Base-by-base conservation (phyloP, 2,888 invertebrate species). In the Platycheirus rosarum region DNA sequence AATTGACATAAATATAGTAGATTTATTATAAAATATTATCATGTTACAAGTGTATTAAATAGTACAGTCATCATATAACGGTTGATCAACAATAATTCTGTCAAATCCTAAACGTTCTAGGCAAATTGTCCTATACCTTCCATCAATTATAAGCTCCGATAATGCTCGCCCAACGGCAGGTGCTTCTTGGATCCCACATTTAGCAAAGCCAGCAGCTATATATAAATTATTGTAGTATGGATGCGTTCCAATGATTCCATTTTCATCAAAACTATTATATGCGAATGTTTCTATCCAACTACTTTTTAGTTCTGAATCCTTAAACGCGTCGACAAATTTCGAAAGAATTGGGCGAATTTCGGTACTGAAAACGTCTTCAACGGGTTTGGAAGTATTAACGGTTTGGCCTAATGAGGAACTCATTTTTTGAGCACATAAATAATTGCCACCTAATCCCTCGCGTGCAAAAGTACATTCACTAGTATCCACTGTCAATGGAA, bases 141-240 rank as follows among this genome's bases (percentile, higher is more conserved):
- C 93, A 86, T 98, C 95, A 76, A 96, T 91, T 51, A 98, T 93
- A 62, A 96, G 88, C 91, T 99, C 99, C 84, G 95, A 92, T 35
- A 98, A 89, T 0, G 97, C 97, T 88, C 97, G 92, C 8, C 98
- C 99, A 26, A 97, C 94, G 0, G 97, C 98, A 11, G 98, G 95
- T 1, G 97, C 93, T 90, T 98, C 97, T 90, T 98, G 97, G 82
- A 97, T 94, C 65, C 96, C 97, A 89, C 97, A 95, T 29, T 97
- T 97, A 88, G 97, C 97, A 90, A 98, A 98, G 32, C 99, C 99
- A 82, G 97, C 94, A 3, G 97, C 97, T 87, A 98, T 92, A 84
- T 93, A 93, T 46, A 99, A 89, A 91, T 98, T 98, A 26, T 91
- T 91, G 87, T 96, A 94, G 87, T 95, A 94, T 0, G 98, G 97